These are phyloP conservation scores for Dysdera silvatica DNA, from an alignment of 1,140 invertebrate genomes.

Conservation along the genomic window DNA sequence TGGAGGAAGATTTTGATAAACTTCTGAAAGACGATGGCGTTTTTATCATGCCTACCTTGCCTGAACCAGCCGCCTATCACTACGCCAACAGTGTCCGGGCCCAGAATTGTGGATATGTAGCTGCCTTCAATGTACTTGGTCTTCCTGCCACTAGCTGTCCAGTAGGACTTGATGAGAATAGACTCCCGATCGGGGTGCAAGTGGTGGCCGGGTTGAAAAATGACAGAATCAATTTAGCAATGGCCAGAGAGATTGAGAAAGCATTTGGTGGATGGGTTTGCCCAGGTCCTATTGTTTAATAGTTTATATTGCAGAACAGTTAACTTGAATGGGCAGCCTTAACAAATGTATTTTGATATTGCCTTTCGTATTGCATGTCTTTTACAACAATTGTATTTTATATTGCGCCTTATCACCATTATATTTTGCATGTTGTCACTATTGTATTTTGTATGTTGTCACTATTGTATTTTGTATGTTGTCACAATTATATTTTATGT, in stretches of 20 bases:
- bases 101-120: constrained; percentile 77
- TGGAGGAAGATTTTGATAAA: constrained; percentile 47
- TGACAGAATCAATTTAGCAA: constrained; percentile 36
- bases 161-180: constrained; percentile 42
- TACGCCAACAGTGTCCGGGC: constrained; percentile 67
- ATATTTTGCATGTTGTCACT: no score
- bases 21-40: constrained; percentile 69
- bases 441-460: no score
- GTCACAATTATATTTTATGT: no score
- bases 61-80: constrained; percentile 73
- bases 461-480: no score
- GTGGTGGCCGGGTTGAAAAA: constrained; percentile 39
- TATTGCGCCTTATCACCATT: no score
- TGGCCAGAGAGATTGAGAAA: constrained; percentile 38
- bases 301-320: no score
- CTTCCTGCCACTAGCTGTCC: constrained; percentile 46
- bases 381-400: no score
- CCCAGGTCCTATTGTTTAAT: constrained; percentile 25
- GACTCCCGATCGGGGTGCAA: constrained; percentile 47
- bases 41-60: constrained; percentile 55
- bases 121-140: constrained; percentile 44
- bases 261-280: constrained; percentile 39
- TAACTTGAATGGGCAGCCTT: no score
- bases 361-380: no score
- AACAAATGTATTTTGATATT: no score